A percentile compares a stretch with the other conserved stretches of the same genome.
Evolutionary conservation across 2,888 invertebrate species (phyloP).

Genomic region (Aphrophora alni): DNA sequence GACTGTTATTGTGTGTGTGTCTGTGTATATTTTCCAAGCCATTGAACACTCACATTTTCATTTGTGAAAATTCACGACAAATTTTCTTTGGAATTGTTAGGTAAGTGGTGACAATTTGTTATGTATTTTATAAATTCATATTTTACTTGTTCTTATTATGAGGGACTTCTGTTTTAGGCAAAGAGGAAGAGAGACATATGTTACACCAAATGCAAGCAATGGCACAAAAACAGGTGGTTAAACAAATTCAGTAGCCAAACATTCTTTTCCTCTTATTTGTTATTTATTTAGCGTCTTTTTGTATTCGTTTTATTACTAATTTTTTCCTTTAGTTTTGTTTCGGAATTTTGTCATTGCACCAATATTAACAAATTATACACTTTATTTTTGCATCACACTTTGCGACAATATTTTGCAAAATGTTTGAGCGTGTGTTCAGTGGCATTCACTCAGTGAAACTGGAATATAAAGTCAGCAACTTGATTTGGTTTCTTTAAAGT

Average conservation of each 20-base stretch:
- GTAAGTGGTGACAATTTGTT: slow-evolving; percentile 19
- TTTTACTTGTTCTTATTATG: slow-evolving; percentile 21
- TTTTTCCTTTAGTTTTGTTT: slow-evolving; percentile 33
- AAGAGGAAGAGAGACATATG: slow-evolving; percentile 95
- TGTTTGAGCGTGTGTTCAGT: neutral
- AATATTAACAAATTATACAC: slow-evolving; percentile 17
- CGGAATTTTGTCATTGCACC: slow-evolving; percentile 39
- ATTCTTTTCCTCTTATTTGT: slow-evolving; percentile 48
- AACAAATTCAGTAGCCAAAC: slow-evolving; percentile 52
- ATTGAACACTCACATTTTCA: neutral
- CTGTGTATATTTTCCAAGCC: neutral
- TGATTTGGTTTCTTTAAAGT: too few species aligned
- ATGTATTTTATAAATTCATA: neutral
- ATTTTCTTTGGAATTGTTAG: slow-evolving; percentile 3
- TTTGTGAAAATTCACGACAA: neutral
- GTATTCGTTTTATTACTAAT: slow-evolving; percentile 30
- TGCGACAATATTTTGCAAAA: neutral
- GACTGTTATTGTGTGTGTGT: too few species aligned
- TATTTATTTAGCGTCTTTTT: slow-evolving; percentile 37
- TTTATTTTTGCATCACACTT: slow-evolving; percentile 37
- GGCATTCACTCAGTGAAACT: neutral
- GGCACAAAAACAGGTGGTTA: slow-evolving; percentile 92
- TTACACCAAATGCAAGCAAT: slow-evolving; percentile 96
- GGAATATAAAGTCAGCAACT: neutral
- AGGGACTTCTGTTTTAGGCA: slow-evolving; percentile 72